Evolutionary conservation across 2,888 invertebrate genomes (phyloP), one percentile per base, ranked within the genome.

Genomic region (Cheilosia urbana): DNA sequence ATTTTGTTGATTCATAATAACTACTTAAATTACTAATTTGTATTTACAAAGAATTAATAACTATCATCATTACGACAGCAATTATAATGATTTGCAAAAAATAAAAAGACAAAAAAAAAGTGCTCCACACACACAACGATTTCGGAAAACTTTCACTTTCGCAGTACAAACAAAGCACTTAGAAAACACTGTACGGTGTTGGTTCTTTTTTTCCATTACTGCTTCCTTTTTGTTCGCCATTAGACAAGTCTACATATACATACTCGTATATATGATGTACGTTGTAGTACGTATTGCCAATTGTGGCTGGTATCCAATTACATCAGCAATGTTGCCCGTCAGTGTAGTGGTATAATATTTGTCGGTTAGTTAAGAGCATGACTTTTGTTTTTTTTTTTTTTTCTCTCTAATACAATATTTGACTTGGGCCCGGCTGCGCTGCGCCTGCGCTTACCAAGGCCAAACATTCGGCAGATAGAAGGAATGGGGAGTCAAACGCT

Each of bases 61-160:
- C 42, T 55, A 66, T 40, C 27, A 27, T 53, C 53, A 42, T 17
- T 42, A 55, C 40, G 42, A 55, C 15, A 40, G 24, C 42, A 55
- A 66, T 27, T 66, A 55, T 51, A 72, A 60, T 19, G 17, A 13
- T 63, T 42, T 4, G 30, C 53, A 53, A 55, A 62, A 72, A 51
- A 55, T 53, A 72, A 51, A 40, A 58, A 63, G 4, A 34, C 37
- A 15, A 9, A 30, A 30, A 30, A 9, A 9, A 30, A 30, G 30
- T 30, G 30, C 30, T 65, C 40, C 60, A 27, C 63, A 63, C 63
- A 62, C 51, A 69, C 42, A n/a, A n/a, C 40, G 49, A 13, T n/a
- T 63, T 45, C 51, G 47, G 21, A 73, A 76, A 66, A 76, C 76
- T 76, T 76, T 76, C 76, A 76, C 76, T 76, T 76, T 66, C 30